phyloP scores from a whole-genome alignment of 92 coral and sea anemone species.

The Pocillopora meandrina region DNA sequence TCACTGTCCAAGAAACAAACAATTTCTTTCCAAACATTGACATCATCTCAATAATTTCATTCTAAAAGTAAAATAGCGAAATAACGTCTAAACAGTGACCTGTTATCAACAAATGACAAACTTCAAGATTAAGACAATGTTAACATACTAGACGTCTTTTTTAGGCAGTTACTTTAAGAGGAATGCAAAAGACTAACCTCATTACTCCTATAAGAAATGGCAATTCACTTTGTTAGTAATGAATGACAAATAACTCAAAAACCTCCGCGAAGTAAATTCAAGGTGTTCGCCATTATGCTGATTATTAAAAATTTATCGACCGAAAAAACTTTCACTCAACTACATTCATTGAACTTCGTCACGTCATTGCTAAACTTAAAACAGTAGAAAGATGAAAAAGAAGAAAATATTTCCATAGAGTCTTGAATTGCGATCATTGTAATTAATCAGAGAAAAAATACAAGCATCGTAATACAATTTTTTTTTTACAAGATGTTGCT shows the following conservation, averaged over 20 bases:
- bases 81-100: neutral
- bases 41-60: neutral
- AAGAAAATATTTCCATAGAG: neutral
- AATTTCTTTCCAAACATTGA: neutral
- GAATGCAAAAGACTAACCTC: slow-evolving; percentile 6
- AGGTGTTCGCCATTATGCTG: slow-evolving; percentile 4
- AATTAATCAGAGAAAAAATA: neutral
- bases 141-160: neutral
- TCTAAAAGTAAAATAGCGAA: neutral
- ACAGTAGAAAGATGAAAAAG: neutral
- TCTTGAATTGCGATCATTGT: too few species aligned
- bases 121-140: too few species aligned
- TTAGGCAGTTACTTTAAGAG: neutral
- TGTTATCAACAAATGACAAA: neutral
- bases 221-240: neutral
- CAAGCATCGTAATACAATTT: too few species aligned
- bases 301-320: slow-evolving; percentile 25
- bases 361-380: slow-evolving; percentile 25
- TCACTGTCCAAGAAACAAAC: neutral
- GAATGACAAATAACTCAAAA: neutral
- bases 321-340: slow-evolving; percentile 7
- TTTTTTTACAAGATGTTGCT: too few species aligned
- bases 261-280: neutral
- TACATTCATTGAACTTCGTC: slow-evolving; percentile 1
- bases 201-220: neutral